phyloP scores from a whole-genome alignment of 1,140 invertebrate genomes.

The Pectinophora gossypiella region DNA sequence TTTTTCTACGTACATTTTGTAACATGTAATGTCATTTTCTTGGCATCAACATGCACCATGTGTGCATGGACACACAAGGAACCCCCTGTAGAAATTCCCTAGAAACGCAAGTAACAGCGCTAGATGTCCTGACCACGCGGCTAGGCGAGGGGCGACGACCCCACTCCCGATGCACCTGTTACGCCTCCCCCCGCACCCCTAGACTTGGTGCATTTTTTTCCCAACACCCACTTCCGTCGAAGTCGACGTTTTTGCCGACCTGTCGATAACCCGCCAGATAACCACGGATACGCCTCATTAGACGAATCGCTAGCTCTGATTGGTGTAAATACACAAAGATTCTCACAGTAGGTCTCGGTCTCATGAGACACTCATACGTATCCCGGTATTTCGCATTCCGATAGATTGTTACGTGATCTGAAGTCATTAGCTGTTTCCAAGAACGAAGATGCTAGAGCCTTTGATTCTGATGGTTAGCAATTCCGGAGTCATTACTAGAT shows the following conservation, averaged over 20 bases:
- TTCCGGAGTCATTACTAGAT: too few species aligned
- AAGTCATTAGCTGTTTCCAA: constrained; percentile 37
- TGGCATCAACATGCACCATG: too few species aligned
- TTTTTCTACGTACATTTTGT: too few species aligned
- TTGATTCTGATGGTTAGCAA: too few species aligned
- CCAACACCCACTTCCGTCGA: constrained; percentile 55
- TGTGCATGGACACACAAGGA: too few species aligned
- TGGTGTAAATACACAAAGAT: constrained; percentile 41
- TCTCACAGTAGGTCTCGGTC: constrained; percentile 22
- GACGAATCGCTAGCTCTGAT: constrained; percentile 49
- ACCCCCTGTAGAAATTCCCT: not conserved
- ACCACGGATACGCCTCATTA: constrained; percentile 65
- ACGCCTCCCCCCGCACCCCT: constrained; percentile 39
- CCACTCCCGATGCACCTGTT: constrained; percentile 65
- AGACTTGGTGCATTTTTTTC: constrained; percentile 55
- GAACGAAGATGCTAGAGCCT: too few species aligned
- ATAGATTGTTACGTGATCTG: constrained; percentile 20
- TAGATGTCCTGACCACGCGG: not conserved
- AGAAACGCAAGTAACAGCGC: constrained; percentile 8
- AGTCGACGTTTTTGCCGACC: constrained; percentile 52
- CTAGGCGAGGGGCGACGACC: constrained; percentile 42
- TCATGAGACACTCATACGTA: too few species aligned
- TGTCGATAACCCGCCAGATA: constrained; percentile 64
- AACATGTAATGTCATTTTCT: too few species aligned
- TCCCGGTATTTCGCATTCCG: constrained; percentile 19